Conservation (phyloP, 1,140 invertebrate species). For the Phymastichus coffea region DNA sequence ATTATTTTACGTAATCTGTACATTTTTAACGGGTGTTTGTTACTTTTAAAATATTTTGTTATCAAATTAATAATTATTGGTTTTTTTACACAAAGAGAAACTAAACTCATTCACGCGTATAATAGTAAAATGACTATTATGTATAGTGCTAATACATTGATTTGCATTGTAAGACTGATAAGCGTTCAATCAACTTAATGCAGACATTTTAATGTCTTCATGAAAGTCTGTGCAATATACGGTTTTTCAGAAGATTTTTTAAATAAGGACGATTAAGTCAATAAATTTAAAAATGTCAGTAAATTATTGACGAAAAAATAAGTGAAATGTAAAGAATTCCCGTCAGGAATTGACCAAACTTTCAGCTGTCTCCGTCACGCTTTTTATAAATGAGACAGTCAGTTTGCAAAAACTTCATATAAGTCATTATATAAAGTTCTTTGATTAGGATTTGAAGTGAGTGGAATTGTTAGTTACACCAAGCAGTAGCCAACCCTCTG, state of each 20-base stretch:
- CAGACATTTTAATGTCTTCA: neutral
- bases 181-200: conserved; percentile 6
- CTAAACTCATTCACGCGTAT: too few species aligned
- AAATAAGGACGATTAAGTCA: too few species aligned
- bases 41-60: neutral
- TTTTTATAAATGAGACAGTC: conserved; percentile 1
- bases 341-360: neutral
- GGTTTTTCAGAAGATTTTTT: neutral
- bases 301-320: too few species aligned
- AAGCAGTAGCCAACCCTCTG: conserved; percentile 6
- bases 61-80: too few species aligned
- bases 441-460: neutral
- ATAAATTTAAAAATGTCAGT: too few species aligned
- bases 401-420: neutral
- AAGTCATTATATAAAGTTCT: too few species aligned
- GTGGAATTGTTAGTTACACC: conserved; percentile 4
- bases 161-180: conserved; percentile 12
- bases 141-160: conserved; percentile 1
- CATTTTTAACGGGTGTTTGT: neutral
- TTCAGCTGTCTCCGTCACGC: neutral
- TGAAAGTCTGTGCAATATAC: too few species aligned
- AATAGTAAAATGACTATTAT: neutral
- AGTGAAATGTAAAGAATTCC: conserved; percentile 25
- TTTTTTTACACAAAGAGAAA: too few species aligned
- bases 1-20: neutral